Base-by-base conservation (phyloP, 2,888 invertebrate species). In the Nephrocerus scutellatus region DNA sequence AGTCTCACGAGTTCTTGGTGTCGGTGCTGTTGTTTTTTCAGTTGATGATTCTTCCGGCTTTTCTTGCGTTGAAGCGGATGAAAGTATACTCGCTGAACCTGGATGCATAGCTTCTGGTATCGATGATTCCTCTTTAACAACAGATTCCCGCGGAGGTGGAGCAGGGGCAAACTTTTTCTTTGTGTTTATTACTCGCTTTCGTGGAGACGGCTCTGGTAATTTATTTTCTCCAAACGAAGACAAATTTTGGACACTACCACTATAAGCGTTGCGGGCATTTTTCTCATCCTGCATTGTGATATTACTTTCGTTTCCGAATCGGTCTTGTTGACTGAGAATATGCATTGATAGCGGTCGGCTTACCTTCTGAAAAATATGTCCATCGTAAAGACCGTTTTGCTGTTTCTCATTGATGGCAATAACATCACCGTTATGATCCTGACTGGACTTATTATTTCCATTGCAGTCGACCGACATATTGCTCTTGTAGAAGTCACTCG, bases 171-270 rank as follows among this genome's bases (percentile, higher is more conserved):
- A 57, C 47, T 65, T 60, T 46, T 61, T 67, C 39, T 64, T 54
- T 1, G 55, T 39, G 39, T 55, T 44, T 4, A 57, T 35, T 12
- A 64, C 43, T 9, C 56, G 57, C 21, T 63, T 66, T 10, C 68
- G 54, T 1, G 66, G 68, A 19, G 60, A 59, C 7, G 67, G 68
- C 37, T 66, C 67, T 2, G 68, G 67, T 4, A 56, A 43, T 28
- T 46, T 45, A 2, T 18, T n/a, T 21, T 39, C 24, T 12, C 31
- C 48, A 30, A 36, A 26, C 14, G 25, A 28, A 2, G 37, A 34
- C 25, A 48, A 29, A 39, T 43, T 49, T 28, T 48, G 44, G 14
- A 49, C 46, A 29, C 49, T 54, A 24, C 34, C 36, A 15, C 32
- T 41, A 28, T 40, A 50, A 3, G 47, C 36, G 41, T 55, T 54